phyloP scores from a whole-genome alignment of 2,888 invertebrate species.

The Sisyra nigra region DNA sequence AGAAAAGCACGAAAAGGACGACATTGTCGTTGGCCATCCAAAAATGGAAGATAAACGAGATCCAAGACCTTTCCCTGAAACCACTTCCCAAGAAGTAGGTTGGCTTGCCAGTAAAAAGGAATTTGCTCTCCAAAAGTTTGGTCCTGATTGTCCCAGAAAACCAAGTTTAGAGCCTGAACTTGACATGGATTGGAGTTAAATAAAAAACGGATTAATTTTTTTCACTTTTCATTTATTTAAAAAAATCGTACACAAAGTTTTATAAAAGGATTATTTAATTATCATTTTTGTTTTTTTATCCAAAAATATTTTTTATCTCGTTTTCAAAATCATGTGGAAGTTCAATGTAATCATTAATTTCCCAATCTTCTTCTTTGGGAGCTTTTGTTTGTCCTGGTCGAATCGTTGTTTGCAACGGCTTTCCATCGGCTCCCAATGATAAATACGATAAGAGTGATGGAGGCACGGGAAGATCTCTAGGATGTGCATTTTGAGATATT shows the following conservation, averaged over 20 bases:
- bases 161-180: background rate
- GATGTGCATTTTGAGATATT: constrained; percentile 47
- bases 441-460: constrained; percentile 40
- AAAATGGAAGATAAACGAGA: too few species aligned
- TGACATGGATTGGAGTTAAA: background rate
- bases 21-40: too few species aligned
- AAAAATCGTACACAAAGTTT: background rate
- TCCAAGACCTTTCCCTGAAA: too few species aligned
- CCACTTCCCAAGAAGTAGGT: too few species aligned
- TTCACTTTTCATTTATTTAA: background rate
- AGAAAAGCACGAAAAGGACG: too few species aligned
- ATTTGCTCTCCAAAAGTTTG: background rate
- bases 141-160: too few species aligned
- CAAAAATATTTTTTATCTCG: constrained; percentile 1
- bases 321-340: constrained; percentile 22
- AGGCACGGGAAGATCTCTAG: constrained; percentile 27
- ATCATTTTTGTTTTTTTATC: background rate
- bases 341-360: constrained; percentile 49
- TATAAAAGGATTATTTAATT: background rate
- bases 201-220: background rate
- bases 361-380: constrained; percentile 43
- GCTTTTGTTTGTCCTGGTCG: constrained; percentile 31
- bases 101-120: too few species aligned
- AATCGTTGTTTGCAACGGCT: constrained; percentile 41
- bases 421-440: constrained; percentile 40